Evolutionary conservation across 1,140 invertebrate genomes (phyloP), one percentile per base, ranked within the genome.

Genomic region (Cecropterus lyciades): DNA sequence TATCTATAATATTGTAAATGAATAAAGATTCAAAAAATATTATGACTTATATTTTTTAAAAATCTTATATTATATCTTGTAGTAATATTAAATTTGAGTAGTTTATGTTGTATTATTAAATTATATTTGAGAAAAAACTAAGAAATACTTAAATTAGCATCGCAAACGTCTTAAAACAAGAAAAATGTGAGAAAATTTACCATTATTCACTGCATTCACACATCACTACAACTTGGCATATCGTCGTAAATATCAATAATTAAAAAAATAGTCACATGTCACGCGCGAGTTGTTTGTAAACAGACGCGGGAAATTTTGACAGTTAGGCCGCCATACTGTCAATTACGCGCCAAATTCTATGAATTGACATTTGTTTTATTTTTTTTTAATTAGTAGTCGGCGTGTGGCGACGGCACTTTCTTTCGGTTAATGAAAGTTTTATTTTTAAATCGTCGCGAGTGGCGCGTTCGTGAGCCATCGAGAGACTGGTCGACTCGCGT

Each of bases 401-500:
- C 40, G 14, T 11, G 48, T 16, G n/a, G 13, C 20, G 37, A 63
- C 48, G 46, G 33, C 59, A 45, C 59, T 63, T 64, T 64, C 60
- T 64, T 64, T 64, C 48, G 49, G 13, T 64, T 64, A 64, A 64
- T 64, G 60, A 64, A 64, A 64, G 60, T 59, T 65, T 70, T 73
- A 67, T 77, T 69, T 71, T 62, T 71, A 57, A 55, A 46, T 51
- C 51, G 45, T 33, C 62, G 46, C 49, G 64, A 71, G 70, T 65
- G 79, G 77, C 77, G 69, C 80, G 71, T 73, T 52, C 63, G 73
- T 74, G 64, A 42, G 69, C 72, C 66, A 48, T 65, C 42, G 64
- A 62, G 42, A 76, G 79, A 83, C 82, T 81, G 82, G 77, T 75
- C 57, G 65, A 46, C 75, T 85, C 77, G 64, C 33, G 70, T 84